A percentile compares a stretch with the other conserved stretches of the same genome.
Conservation (phyloP, 2,113 vertebrate species). For the Pandion haliaetus region DNA sequence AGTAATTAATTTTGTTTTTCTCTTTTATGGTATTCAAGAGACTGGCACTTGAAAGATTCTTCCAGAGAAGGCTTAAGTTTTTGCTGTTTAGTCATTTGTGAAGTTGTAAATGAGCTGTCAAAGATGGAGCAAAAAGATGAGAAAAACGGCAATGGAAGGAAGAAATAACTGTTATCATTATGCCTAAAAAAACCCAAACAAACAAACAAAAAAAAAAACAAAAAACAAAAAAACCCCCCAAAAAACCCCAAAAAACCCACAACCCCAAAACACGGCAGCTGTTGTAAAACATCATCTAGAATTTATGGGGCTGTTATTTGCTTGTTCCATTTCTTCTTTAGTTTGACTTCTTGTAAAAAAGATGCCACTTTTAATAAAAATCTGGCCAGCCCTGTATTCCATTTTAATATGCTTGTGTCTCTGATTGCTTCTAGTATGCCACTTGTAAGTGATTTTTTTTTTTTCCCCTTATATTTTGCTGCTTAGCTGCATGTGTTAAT, state of each 20-base stretch:
- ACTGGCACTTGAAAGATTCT: conserved; percentile 39
- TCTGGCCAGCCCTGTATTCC: background rate
- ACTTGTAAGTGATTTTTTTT: background rate
- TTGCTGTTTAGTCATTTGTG: conserved; percentile 32
- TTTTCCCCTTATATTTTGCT: background rate
- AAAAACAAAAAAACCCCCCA: background rate
- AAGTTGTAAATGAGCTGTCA: conserved; percentile 43
- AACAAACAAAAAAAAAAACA: background rate
- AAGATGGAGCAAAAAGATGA: background rate
- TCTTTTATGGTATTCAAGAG: background rate
- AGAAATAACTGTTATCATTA: background rate
- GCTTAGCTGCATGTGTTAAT: background rate
- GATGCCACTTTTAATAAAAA: background rate
- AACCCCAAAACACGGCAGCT: background rate
- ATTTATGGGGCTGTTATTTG: background rate
- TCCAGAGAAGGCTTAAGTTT: conserved; percentile 13
- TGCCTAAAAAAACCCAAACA: background rate
- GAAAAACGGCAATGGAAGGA: background rate
- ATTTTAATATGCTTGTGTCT: background rate
- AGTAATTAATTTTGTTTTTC: conserved; percentile 53
- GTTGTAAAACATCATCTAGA: background rate
- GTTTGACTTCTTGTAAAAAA: background rate
- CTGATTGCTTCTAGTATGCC: background rate
- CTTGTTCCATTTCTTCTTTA: background rate
- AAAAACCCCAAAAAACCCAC: too few relatives aligned